A percentile compares a stretch with the other conserved stretches of the same genome.
Conservation (phyloP, 2,797 vertebrate genomes). For the Gymnothorax reevesii region DNA sequence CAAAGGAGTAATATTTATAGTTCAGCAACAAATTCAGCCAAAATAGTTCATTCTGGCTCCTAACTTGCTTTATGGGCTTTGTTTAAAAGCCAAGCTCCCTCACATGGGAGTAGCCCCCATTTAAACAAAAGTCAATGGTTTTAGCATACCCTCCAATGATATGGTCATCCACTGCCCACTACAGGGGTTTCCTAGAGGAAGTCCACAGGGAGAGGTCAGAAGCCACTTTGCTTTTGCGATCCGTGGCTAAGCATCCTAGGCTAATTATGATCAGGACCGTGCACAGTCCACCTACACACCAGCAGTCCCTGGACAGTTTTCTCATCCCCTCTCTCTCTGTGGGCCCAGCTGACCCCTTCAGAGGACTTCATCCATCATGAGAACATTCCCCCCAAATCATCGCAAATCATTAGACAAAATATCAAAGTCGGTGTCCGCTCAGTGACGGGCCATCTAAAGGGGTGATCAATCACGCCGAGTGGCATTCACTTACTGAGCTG, state of each 20-base stretch:
- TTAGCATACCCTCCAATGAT: slow-evolving; percentile 78
- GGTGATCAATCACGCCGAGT: slow-evolving; percentile 72
- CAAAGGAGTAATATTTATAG: not conserved
- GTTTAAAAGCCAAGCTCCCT: slow-evolving; percentile 39
- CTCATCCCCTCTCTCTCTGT: slow-evolving; percentile 65
- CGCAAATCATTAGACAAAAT: slow-evolving; percentile 68
- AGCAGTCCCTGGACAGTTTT: slow-evolving; percentile 56
- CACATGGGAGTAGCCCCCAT: slow-evolving; percentile 63
- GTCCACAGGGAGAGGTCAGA: not conserved
- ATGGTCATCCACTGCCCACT: slow-evolving; percentile 64
- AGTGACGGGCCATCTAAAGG: slow-evolving; percentile 70
- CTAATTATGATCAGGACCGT: slow-evolving; percentile 40
- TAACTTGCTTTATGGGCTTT: slow-evolving; percentile 7
- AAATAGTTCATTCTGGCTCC: not conserved
- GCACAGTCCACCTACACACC: slow-evolving; percentile 22
- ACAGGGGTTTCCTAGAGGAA: slow-evolving; percentile 43
- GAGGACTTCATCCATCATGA: slow-evolving; percentile 72
- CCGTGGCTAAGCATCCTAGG: not conserved
- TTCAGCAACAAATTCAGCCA: not conserved
- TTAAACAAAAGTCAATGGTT: slow-evolving; percentile 70
- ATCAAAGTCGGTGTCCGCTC: slow-evolving; percentile 65
- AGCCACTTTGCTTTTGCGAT: not conserved
- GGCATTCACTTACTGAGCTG: slow-evolving; percentile 50
- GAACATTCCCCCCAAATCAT: slow-evolving; percentile 75
- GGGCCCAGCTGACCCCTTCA: slow-evolving; percentile 30